Evolutionary conservation across 1,140 invertebrate genomes (phyloP).

Genomic region (Drosophila insularis): DNA sequence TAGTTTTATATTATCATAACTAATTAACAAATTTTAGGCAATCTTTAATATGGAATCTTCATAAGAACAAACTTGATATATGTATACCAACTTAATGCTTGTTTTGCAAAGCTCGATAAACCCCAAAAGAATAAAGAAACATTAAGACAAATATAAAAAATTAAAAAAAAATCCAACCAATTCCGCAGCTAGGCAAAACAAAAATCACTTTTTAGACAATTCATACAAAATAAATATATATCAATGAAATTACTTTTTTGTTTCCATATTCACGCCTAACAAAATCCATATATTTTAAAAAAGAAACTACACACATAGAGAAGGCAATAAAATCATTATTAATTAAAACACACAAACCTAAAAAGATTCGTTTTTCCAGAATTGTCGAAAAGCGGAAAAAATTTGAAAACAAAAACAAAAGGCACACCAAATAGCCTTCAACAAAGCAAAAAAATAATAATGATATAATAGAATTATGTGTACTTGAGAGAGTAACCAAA

Average conservation of each 20-base stretch:
- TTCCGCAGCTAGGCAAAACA: conserved; percentile 27
- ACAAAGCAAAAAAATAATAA: conserved; percentile 42
- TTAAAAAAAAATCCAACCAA: conserved; percentile 15
- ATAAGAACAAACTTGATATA: conserved; percentile 66
- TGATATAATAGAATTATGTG: conserved; percentile 58
- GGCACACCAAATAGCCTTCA: conserved; percentile 77
- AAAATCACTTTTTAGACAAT: conserved; percentile 14
- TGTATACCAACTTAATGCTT: conserved; percentile 58
- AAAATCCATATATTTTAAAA: conserved; percentile 50
- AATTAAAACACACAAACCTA: conserved; percentile 15
- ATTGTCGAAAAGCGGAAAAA: conserved; percentile 43
- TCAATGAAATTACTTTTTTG: conserved; percentile 29
- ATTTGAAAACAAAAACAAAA: conserved; percentile 43
- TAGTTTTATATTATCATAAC: conserved; percentile 70
- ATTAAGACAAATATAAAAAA: conserved; percentile 23
- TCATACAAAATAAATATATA: neutral
- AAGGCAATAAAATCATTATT: conserved; percentile 44
- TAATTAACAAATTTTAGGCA: conserved; percentile 69
- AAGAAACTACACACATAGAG: conserved; percentile 18
- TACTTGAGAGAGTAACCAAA: conserved; percentile 42
- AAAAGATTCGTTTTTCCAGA: conserved; percentile 50
- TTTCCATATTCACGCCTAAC: conserved; percentile 47
- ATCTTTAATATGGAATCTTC: conserved; percentile 68
- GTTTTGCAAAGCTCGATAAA: conserved; percentile 59
- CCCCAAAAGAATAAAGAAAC: conserved; percentile 37